A percentile compares a stretch with the other conserved stretches of the same genome.
These are phyloP conservation scores for Sphaerolaimus hirsutus DNA, from an alignment of 2,888 invertebrate genomes.

Conservation along the genomic window DNA sequence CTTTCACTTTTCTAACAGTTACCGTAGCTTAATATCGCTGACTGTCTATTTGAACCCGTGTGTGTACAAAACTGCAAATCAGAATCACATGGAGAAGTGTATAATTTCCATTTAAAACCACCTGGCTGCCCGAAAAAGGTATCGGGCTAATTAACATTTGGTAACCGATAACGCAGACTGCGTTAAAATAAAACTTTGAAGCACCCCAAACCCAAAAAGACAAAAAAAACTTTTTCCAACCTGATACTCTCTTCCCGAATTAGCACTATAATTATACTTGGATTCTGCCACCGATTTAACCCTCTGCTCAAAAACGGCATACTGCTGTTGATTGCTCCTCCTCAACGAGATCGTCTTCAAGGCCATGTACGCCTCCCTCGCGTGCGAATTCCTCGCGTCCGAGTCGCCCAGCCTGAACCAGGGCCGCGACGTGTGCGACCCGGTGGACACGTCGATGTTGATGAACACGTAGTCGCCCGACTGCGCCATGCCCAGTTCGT, in stretches of 20 bases:
- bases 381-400: constrained; percentile 49
- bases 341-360: constrained; percentile 60
- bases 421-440: constrained; percentile 37
- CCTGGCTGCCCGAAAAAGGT: no score
- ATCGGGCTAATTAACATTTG: no score
- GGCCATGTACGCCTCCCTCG: constrained; percentile 55
- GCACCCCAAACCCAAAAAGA: no score
- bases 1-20: no score
- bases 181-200: no score
- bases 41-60: no score
- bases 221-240: no score
- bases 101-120: no score
- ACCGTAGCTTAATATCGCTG: background rate
- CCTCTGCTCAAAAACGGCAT: constrained; percentile 45
- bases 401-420: constrained; percentile 59
- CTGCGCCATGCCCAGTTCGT: constrained; percentile 75
- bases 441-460: constrained; percentile 81
- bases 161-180: no score
- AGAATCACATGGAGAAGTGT: no score
- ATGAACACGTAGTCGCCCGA: constrained; percentile 94
- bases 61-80: no score
- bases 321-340: constrained; percentile 37
- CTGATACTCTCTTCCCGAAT: constrained; percentile 22
- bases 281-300: constrained; percentile 31
- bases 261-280: constrained; percentile 18